Evolutionary conservation across 2,888 invertebrate genomes (phyloP).

Genomic region (Zelleria hepariella): DNA sequence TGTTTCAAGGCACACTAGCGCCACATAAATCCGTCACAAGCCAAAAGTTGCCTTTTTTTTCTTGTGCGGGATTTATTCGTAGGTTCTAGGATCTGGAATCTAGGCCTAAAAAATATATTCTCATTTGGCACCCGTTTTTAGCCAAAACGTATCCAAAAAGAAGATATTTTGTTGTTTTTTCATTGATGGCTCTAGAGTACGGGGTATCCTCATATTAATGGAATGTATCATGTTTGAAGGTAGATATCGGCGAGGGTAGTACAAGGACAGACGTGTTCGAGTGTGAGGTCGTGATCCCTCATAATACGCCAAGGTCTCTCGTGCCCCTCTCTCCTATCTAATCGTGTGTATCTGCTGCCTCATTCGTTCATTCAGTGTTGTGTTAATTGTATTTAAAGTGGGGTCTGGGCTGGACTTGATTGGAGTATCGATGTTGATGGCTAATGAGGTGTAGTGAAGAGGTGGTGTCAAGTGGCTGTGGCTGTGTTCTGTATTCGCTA

Average conservation of each 20-base stretch:
- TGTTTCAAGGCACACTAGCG: no score
- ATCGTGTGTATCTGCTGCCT: conserved; percentile 1
- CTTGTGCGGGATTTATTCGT: no score
- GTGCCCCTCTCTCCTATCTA: not conserved
- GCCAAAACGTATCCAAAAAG: no score
- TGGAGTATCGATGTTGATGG: not conserved
- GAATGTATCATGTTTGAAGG: not conserved
- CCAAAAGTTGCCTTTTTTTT: no score
- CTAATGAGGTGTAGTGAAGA: not conserved
- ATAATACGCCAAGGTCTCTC: conserved; percentile 38
- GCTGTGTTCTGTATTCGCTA: no score
- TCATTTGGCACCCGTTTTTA: no score
- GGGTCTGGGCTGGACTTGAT: not conserved
- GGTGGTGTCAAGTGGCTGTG: not conserved
- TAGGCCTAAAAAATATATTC: no score
- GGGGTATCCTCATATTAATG: not conserved
- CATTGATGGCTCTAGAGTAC: no score
- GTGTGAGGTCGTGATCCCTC: conserved; percentile 53
- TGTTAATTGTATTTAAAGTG: not conserved
- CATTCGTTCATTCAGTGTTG: not conserved
- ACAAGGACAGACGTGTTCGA: conserved; percentile 61
- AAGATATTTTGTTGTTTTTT: no score
- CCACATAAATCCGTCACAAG: no score
- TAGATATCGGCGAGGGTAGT: not conserved
- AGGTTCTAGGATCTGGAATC: no score